A percentile compares a stretch with the other conserved stretches of the same genome.
These are phyloP conservation scores for Sitta carolinensis DNA, from an alignment of 2,797 vertebrate species.

Conservation along the genomic window DNA sequence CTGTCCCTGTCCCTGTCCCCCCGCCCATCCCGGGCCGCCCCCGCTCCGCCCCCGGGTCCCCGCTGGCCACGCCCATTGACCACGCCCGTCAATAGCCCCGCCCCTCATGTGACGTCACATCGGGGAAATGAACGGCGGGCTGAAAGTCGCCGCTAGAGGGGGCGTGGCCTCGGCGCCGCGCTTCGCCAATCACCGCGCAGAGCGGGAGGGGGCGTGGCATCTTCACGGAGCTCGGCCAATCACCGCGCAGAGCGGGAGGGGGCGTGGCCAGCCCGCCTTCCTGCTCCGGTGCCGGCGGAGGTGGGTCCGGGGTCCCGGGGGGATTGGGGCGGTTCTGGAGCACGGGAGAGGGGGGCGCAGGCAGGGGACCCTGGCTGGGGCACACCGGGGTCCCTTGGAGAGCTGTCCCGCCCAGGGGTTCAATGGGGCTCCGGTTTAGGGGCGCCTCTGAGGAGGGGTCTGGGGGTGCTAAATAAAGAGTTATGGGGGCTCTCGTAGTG, in stretches of 20 bases:
- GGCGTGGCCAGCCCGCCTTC: not conserved
- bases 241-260: not conserved
- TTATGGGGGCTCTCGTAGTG: too few species aligned
- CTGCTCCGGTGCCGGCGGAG: not conserved
- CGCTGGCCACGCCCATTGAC: not conserved
- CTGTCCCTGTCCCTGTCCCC: not conserved
- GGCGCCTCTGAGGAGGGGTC: not conserved
- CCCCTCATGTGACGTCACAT: too few species aligned
- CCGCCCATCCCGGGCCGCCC: not conserved
- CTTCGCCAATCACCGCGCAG: not conserved
- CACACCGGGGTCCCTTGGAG: not conserved
- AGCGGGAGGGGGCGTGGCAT: not conserved
- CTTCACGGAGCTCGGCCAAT: not conserved
- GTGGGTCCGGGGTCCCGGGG: not conserved
- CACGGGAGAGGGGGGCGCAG: not conserved
- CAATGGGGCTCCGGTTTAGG: not conserved
- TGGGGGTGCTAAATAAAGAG: not conserved
- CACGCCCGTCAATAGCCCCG: rapidly evolving
- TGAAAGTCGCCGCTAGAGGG: rapidly evolving
- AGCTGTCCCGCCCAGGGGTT: not conserved
- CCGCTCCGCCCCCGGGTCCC: too few species aligned
- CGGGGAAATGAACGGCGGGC: not conserved
- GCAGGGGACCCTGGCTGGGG: not conserved
- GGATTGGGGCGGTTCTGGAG: not conserved
- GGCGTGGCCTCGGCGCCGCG: not conserved